Conservation (phyloP, 2,888 invertebrate species). For the Shargacucullia verbasci region DNA sequence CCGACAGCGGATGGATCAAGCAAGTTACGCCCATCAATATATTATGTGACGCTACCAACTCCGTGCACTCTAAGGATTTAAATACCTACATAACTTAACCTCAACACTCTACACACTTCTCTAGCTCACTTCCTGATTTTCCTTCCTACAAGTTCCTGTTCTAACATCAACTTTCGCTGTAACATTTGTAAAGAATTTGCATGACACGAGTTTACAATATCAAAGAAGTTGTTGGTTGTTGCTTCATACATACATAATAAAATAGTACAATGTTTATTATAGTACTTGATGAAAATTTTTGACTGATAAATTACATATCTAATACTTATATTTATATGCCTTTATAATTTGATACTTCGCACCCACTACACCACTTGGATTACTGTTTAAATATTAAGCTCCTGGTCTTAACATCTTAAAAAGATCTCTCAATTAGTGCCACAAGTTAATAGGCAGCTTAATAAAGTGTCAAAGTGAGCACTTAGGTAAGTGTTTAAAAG, state of each 20-base stretch:
- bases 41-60: constrained; percentile 34
- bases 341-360: too few relatives aligned
- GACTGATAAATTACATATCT: too few relatives aligned
- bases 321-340: too few relatives aligned
- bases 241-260: too few relatives aligned
- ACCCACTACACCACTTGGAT: not conserved
- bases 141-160: not conserved
- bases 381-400: constrained; percentile 7
- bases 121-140: constrained; percentile 3
- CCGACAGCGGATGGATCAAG: constrained; percentile 20
- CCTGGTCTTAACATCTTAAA: constrained; percentile 2
- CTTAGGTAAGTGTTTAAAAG: constrained; percentile 9
- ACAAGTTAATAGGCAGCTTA: constrained; percentile 28
- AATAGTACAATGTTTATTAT: too few relatives aligned
- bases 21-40: constrained; percentile 45
- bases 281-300: too few relatives aligned
- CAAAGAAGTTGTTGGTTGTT: too few relatives aligned
- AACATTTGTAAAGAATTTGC: not conserved
- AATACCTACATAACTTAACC: constrained; percentile 27
- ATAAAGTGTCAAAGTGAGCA: constrained; percentile 16
- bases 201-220: too few relatives aligned
- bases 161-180: not conserved
- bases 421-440: constrained; percentile 28
- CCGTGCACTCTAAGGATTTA: constrained; percentile 23
- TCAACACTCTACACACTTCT: constrained; percentile 5